Evolutionary conservation across 2,113 vertebrate species (phyloP).

Genomic region (Struthio camelus): DNA sequence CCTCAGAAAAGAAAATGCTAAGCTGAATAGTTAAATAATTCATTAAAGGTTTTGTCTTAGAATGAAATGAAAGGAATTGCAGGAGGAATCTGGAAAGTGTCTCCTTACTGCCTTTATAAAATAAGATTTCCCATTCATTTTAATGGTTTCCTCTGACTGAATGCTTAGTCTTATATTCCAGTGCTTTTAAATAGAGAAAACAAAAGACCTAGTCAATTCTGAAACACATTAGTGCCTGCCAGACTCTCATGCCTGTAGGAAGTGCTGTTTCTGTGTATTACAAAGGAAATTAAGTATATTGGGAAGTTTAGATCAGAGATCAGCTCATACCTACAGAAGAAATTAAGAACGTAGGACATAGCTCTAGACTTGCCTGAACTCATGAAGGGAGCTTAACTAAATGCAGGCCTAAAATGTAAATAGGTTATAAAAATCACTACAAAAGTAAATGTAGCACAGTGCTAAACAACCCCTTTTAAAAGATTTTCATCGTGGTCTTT

Average conservation of each 20-base stretch:
- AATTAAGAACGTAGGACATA: neutral
- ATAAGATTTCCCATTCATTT: slow-evolving; percentile 40
- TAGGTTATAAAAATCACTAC: neutral
- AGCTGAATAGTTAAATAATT: neutral
- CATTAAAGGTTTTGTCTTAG: neutral
- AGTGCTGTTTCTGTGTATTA: neutral
- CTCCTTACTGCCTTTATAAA: slow-evolving; percentile 24
- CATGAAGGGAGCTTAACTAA: neutral
- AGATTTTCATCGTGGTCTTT: neutral
- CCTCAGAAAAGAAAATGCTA: neutral
- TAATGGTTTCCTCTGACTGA: slow-evolving; percentile 23
- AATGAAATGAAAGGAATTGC: slow-evolving; percentile 26
- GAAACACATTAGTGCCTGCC: neutral
- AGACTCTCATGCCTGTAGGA: neutral
- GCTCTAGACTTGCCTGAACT: neutral
- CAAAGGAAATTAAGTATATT: neutral
- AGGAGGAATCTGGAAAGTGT: slow-evolving; percentile 34
- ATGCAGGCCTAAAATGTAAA: neutral
- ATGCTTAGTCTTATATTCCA: neutral
- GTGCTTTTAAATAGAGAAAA: neutral
- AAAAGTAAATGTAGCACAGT: neutral
- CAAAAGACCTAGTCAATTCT: neutral
- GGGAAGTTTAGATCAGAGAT: neutral
- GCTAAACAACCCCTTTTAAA: neutral
- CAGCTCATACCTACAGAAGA: neutral